Conservation (phyloP, 64 coral and sea anemone genomes). For the Platygyra sinensis region DNA sequence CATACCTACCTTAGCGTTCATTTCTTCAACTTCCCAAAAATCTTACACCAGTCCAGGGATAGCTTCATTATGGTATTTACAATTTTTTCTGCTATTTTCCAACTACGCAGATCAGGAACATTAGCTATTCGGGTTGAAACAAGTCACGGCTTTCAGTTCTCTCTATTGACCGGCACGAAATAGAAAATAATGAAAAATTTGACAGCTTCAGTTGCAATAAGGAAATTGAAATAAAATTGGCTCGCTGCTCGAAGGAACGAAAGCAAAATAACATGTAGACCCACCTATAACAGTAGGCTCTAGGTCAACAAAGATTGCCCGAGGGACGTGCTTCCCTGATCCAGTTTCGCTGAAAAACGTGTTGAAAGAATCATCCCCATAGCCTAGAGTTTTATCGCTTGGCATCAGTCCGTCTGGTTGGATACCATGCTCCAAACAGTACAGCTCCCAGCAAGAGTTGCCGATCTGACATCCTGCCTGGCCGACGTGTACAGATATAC, state of each 20-base stretch:
- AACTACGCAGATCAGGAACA: too few species aligned
- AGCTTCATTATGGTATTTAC: neutral
- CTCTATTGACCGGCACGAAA: too few species aligned
- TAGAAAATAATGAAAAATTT: neutral
- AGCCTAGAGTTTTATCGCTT: slow-evolving; percentile 32
- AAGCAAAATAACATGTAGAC: neutral
- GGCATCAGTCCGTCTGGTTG: slow-evolving; percentile 71
- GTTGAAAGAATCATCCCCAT: slow-evolving; percentile 67
- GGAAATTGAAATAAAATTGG: neutral
- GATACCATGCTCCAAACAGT: slow-evolving; percentile 80
- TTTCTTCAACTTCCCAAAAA: neutral
- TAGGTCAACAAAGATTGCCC: slow-evolving; percentile 68
- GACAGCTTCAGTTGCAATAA: neutral
- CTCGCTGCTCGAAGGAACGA: neutral
- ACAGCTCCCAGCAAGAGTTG: slow-evolving; percentile 77
- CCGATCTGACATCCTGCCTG: slow-evolving; percentile 82
- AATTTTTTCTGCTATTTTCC: neutral
- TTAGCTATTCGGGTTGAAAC: too few species aligned
- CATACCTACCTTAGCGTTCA: neutral
- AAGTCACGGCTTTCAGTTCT: too few species aligned
- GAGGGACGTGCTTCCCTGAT: slow-evolving; percentile 68
- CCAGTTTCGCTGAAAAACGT: slow-evolving; percentile 84
- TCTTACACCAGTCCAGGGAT: neutral
- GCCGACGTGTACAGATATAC: slow-evolving; percentile 78
- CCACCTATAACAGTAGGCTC: slow-evolving; percentile 71